Evolutionary conservation across 2,888 invertebrate species (phyloP).

Genomic region (Lasioglossum vierecki): DNA sequence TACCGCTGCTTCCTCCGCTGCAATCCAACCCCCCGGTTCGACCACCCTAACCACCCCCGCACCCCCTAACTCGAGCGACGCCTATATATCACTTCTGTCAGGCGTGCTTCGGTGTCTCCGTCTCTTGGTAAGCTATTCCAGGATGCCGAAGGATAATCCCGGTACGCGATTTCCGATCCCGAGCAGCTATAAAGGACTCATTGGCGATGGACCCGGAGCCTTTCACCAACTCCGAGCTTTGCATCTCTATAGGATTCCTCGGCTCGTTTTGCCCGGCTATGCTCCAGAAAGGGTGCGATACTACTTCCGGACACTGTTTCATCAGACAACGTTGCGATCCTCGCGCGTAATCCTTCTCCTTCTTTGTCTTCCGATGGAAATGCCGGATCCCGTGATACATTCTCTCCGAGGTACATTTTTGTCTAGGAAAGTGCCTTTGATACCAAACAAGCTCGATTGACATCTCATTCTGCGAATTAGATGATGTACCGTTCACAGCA

Average conservation of each 20-base stretch:
- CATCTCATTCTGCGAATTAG: neutral
- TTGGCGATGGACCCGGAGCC: constrained; percentile 25
- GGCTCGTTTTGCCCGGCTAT: constrained; percentile 14
- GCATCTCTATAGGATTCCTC: constrained; percentile 43
- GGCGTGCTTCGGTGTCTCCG: constrained; percentile 40
- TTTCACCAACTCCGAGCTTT: constrained; percentile 36
- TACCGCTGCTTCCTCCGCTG: constrained; percentile 54
- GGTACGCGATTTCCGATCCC: constrained; percentile 66
- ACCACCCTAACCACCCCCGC: neutral
- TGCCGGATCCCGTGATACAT: neutral
- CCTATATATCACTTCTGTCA: constrained; percentile 40
- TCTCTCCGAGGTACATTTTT: neutral
- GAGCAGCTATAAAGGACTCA: constrained; percentile 51
- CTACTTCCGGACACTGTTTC: constrained; percentile 9
- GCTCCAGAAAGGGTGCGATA: constrained; percentile 27
- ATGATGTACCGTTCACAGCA: neutral
- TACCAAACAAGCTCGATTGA: neutral
- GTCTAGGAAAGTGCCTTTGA: neutral
- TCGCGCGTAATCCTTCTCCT: neutral
- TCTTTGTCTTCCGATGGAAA: neutral
- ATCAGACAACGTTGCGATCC: neutral
- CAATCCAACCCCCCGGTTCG: constrained; percentile 32
- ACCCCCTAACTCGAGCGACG: neutral
- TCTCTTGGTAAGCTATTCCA: constrained; percentile 50
- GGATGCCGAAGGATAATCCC: constrained; percentile 67